Evolutionary conservation across 1,140 invertebrate species (phyloP), one percentile per base, ranked within the genome.

Genomic region (Mya arenaria): DNA sequence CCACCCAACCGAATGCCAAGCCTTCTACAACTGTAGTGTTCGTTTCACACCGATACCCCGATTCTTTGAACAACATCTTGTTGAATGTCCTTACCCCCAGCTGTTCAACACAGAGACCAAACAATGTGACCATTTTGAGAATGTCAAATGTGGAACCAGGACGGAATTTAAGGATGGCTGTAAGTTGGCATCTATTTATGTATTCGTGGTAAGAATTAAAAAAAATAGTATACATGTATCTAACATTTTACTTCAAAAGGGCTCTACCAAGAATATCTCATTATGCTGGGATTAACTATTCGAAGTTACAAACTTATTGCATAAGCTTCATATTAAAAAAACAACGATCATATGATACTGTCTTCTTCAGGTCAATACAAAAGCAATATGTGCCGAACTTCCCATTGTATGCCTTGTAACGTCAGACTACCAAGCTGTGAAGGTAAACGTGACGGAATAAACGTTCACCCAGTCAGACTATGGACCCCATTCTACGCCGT

Each of bases 81-180:
- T 39, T 23, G 87, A 88, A 60, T 88, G 87, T 65, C 44, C 68
- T 19, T 88, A 88, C 62, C 87, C 87, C 13, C 19, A 83, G 19
- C 63, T 87, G 4, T 88, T 87, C 75, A 83, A 73, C 28, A 36
- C 56, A 15, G 41, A 79, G 48, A 52, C 86, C 10, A 41, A 48
- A 25, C 52, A 60, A 23, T 88, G 87, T 60, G 80, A 85, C 37
- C 41, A 74, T 15, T 84, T 74, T 25, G 60, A 74, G 25, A 65
- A 84, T 5, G 87, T 88, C 0, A 60, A 86, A 0, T 88, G 87
- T 75, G 84, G 84, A 30, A 71, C 44, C 23, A 74, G 87, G 30
- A 63, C 66, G 32, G 83, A 79, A 41, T 62, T 69, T 25, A 86
- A 82, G 69, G 75, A 79, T 30, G 80, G 52, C 39, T 86, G 85